phyloP scores from a whole-genome alignment of 2,113 vertebrate species.

The Gyps fulvus region DNA sequence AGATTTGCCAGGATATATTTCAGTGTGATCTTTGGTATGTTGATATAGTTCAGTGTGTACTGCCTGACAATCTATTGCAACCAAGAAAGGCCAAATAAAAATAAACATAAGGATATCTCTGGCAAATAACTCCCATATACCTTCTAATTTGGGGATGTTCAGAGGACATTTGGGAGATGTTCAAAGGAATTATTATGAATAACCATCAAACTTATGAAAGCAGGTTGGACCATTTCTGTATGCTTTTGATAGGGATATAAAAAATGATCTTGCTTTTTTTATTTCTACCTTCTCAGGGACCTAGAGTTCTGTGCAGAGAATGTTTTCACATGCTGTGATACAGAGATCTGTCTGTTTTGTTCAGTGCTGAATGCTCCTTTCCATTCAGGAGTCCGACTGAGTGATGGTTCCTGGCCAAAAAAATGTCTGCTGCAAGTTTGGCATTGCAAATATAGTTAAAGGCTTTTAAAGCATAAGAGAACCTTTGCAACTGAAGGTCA shows the following conservation, averaged over 20 bases:
- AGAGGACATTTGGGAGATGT: not conserved
- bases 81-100: not conserved
- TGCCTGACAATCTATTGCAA: not conserved
- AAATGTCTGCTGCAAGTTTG: not conserved
- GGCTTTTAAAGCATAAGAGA: not conserved
- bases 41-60: not conserved
- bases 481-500: not conserved
- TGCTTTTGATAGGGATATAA: not conserved
- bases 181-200: not conserved
- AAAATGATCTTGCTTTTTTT: not conserved
- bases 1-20: not conserved
- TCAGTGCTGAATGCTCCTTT: not conserved
- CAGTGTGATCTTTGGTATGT: not conserved
- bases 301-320: slow-evolving; percentile 11
- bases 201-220: not conserved
- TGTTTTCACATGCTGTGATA: not conserved
- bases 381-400: not conserved
- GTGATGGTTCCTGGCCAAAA: not conserved
- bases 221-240: not conserved
- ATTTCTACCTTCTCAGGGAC: not conserved
- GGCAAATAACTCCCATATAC: not conserved
- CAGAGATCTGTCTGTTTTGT: not conserved
- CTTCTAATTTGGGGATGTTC: not conserved
- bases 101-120: not conserved
- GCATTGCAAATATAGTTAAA: not conserved